A percentile compares a stretch with the other conserved stretches of the same genome.
phyloP scores from a whole-genome alignment of 2,797 vertebrate genomes.

The Karalla daura region DNA sequence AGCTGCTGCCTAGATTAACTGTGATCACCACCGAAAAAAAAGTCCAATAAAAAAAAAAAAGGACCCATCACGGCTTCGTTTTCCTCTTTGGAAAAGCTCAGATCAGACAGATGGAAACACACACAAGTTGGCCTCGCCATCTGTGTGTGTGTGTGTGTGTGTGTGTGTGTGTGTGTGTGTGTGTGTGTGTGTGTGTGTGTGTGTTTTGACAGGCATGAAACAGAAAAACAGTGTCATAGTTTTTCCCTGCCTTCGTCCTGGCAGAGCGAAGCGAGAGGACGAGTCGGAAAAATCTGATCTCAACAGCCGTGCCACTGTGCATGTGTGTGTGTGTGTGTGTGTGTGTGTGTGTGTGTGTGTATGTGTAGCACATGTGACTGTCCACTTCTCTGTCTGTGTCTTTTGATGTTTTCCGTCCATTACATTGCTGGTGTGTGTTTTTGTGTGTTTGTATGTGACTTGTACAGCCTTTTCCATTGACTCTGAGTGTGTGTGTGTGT shows the following conservation, averaged over 20 bases:
- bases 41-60: constrained; percentile 17
- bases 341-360: constrained; percentile 9
- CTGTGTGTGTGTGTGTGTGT: constrained; percentile 8
- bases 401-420: constrained; percentile 42
- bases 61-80: constrained; percentile 6
- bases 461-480: background rate
- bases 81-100: constrained; percentile 36
- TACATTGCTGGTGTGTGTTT: constrained; percentile 18
- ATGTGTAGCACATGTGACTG: constrained; percentile 21
- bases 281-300: constrained; percentile 56
- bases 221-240: constrained; percentile 56
- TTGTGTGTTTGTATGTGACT: constrained; percentile 9
- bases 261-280: constrained; percentile 33
- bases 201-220: constrained; percentile 53
- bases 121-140: background rate
- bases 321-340: constrained; percentile 33
- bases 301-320: constrained; percentile 14
- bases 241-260: constrained; percentile 48
- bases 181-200: constrained; percentile 13
- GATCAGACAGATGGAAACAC: constrained; percentile 34
- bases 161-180: constrained; percentile 11
- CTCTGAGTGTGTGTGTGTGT: constrained; percentile 5
- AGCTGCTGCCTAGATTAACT: constrained; percentile 35
- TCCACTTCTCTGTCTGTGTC: constrained; percentile 32
- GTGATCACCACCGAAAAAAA: constrained; percentile 22